Conservation (phyloP, 2,888 invertebrate species). For the Caenorhabditis sp. region DNA sequence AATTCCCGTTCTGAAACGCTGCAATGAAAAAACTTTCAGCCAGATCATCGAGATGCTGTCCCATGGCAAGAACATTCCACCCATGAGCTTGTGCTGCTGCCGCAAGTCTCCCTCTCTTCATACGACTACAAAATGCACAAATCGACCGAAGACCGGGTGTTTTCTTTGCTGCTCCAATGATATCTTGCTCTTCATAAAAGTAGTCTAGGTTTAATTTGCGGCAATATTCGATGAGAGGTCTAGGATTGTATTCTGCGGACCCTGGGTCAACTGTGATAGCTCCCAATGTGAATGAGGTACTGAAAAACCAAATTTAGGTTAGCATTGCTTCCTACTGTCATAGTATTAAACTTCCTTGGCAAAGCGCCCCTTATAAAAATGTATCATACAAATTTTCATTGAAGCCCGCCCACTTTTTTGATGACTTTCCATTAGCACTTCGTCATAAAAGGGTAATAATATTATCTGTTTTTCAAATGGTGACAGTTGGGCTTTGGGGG, state of each 20-base stretch:
- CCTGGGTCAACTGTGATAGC: slow-evolving; percentile 90
- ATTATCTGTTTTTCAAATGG: too few relatives aligned
- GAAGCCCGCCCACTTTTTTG: too few relatives aligned
- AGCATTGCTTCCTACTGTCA: too few relatives aligned
- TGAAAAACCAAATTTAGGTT: too few relatives aligned
- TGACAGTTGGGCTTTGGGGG: too few relatives aligned
- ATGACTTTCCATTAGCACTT: too few relatives aligned
- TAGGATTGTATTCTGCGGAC: slow-evolving; percentile 86
- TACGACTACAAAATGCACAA: slow-evolving; percentile 89
- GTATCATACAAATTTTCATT: too few relatives aligned
- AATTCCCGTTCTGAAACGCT: slow-evolving; percentile 89
- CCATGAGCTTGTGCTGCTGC: slow-evolving; percentile 88
- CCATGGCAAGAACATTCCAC: slow-evolving; percentile 92
- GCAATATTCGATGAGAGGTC: slow-evolving; percentile 89
- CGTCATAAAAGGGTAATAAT: too few relatives aligned
- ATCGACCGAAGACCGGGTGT: slow-evolving; percentile 85
- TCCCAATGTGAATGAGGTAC: slow-evolving; percentile 88
- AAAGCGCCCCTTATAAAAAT: too few relatives aligned
- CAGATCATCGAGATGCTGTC: slow-evolving; percentile 91
- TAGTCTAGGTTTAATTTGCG: slow-evolving; percentile 89
- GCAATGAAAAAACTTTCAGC: slow-evolving; percentile 90
- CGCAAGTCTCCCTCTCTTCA: slow-evolving; percentile 88
- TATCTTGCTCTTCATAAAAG: slow-evolving; percentile 88
- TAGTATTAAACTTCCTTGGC: too few relatives aligned
- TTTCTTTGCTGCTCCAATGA: slow-evolving; percentile 85